phyloP scores from a whole-genome alignment of 2,797 vertebrate species.

The Prunella strophiata region DNA sequence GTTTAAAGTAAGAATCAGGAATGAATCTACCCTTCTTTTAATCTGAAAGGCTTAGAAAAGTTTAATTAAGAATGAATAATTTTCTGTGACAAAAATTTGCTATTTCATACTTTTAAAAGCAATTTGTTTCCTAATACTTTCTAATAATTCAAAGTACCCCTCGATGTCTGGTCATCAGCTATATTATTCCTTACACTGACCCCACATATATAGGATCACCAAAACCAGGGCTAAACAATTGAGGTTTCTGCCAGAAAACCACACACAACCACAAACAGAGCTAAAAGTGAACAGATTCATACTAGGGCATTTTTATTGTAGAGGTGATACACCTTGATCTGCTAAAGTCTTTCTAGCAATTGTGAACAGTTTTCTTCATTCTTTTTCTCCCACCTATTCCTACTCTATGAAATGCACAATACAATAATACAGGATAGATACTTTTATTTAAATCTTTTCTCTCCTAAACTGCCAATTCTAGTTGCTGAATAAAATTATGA shows the following conservation, averaged over 20 bases:
- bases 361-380: background rate
- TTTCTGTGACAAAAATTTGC: background rate
- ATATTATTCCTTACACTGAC: background rate
- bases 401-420: background rate
- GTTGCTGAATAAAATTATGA: conserved; percentile 1
- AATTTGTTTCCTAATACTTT: background rate
- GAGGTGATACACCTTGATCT: background rate
- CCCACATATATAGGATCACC: accelerated
- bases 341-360: background rate
- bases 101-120: background rate
- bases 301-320: background rate
- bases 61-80: background rate
- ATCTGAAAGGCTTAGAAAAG: background rate
- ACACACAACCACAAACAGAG: accelerated
- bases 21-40: background rate
- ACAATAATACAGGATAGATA: background rate
- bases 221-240: background rate
- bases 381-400: background rate
- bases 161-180: background rate
- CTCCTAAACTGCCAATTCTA: background rate
- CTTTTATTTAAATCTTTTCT: background rate
- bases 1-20: background rate
- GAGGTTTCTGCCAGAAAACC: background rate
- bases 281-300: background rate
- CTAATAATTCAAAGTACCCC: background rate